phyloP scores from a whole-genome alignment of 1,140 invertebrate genomes.

The Drosophila ercepeae region DNA sequence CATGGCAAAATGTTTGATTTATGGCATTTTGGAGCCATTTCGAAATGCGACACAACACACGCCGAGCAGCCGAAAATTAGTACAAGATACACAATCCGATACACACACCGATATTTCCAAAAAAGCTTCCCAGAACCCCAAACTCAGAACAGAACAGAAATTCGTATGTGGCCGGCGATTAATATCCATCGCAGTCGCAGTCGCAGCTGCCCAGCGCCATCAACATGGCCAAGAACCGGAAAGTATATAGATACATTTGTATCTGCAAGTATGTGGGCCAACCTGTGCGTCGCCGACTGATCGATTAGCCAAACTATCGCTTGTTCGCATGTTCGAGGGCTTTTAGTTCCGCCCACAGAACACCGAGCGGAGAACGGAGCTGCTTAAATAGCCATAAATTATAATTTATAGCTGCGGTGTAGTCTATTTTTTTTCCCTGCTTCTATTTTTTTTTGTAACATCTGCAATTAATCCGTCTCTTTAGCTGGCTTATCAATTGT shows the following conservation, averaged over 20 bases:
- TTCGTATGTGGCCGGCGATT: conserved; percentile 71
- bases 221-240: conserved; percentile 48
- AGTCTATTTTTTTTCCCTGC: not conserved
- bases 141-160: conserved; percentile 49
- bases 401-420: conserved; percentile 72
- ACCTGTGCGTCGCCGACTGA: conserved; percentile 61
- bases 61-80: conserved; percentile 52
- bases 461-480: conserved; percentile 81
- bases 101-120: conserved; percentile 35
- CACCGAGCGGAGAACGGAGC: conserved; percentile 23
- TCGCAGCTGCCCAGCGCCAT: conserved; percentile 76
- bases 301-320: conserved; percentile 67
- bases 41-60: conserved; percentile 75
- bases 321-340: conserved; percentile 38
- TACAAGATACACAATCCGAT: conserved; percentile 31
- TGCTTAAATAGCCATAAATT: conserved; percentile 80
- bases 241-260: conserved; percentile 56
- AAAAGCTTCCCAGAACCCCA: conserved; percentile 14
- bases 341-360: conserved; percentile 73
- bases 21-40: conserved; percentile 74
- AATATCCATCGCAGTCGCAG: conserved; percentile 74
- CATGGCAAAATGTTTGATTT: conserved; percentile 71
- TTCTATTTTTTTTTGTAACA: conserved; percentile 39
- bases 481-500: conserved; percentile 80
- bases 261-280: conserved; percentile 58